Evolutionary conservation across 1,140 invertebrate genomes (phyloP), one percentile per base, ranked within the genome.

Genomic region (Ephestia elutella): DNA sequence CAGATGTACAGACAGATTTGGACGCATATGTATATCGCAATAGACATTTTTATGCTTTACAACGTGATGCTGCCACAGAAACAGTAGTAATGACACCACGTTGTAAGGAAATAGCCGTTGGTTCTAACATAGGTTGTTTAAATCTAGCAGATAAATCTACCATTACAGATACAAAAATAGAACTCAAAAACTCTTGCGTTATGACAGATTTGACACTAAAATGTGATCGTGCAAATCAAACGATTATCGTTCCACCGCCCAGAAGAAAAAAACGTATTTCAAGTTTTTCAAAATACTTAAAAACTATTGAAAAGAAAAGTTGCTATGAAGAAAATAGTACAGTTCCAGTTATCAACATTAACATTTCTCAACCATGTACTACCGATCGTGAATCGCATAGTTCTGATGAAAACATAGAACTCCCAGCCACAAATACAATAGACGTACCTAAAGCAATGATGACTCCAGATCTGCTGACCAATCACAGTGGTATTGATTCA

Each of bases 1-100:
- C 90, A 0, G 90, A 91, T 65, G 80, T 88, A 21, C 84, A 90
- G 59, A 73, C 74, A 13, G 91, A 91, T 74, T 75, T 91, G 17
- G 80, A 89, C 62, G 61, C 83, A 4, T 83, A 81, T 54, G 56
- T 75, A 59, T 58, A 63, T 10, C 69, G 79, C 65, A 71, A 85
- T 28, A 75, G 70, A 30, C 44, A 82, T 35, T 62, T 64, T 18
- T 77, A 71, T 60, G 74, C 73, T 57, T 18, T 71, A 17, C 65
- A 75, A 59, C 65, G 68, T 59, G 81, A 89, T 66, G 78, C 78
- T 53, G 62, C 75, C 56, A 87, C 82, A 60, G 75, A 86, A 80
- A 86, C 89, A 18, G 70, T 76, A 55, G 63, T 73, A 54, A 67
- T 80, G 62, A 80, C 87, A 38, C 75, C 81, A 17, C 64, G 82